These are phyloP conservation scores for Aldrovandia affinis DNA, from an alignment of 2,797 vertebrate species.

Conservation along the genomic window DNA sequence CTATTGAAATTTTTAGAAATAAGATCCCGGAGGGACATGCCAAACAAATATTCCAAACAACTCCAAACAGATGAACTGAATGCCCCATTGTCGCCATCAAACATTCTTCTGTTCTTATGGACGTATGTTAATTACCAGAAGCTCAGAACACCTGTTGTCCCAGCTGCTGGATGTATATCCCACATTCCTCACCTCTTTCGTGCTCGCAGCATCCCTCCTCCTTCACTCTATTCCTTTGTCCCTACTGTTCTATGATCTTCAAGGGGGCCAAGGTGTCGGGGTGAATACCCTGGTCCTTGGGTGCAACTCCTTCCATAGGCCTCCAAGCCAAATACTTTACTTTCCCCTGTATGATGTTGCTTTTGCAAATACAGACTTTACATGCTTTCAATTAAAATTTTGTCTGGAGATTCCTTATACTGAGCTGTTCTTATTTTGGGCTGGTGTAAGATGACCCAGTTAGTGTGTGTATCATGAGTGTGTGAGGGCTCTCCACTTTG, in stretches of 20 bases:
- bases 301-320: background rate
- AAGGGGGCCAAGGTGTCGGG: background rate
- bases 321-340: background rate
- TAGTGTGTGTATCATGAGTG: conserved; percentile 8
- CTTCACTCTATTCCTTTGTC: background rate
- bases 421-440: conserved; percentile 4
- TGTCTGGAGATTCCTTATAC: background rate
- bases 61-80: background rate
- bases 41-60: background rate
- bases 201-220: background rate
- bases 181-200: background rate
- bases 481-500: conserved; percentile 15
- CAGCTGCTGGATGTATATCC: background rate
- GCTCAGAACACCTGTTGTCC: background rate
- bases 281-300: background rate
- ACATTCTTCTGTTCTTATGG: background rate
- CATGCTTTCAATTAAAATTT: background rate
- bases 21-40: background rate
- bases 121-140: background rate
- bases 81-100: background rate
- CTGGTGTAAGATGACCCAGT: conserved; percentile 26
- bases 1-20: background rate
- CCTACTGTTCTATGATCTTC: background rate
- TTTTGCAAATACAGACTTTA: background rate
- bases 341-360: background rate